Evolutionary conservation across 2,113 vertebrate species (phyloP), one percentile per base, ranked within the genome.

Genomic region (Neolamprologus longior): DNA sequence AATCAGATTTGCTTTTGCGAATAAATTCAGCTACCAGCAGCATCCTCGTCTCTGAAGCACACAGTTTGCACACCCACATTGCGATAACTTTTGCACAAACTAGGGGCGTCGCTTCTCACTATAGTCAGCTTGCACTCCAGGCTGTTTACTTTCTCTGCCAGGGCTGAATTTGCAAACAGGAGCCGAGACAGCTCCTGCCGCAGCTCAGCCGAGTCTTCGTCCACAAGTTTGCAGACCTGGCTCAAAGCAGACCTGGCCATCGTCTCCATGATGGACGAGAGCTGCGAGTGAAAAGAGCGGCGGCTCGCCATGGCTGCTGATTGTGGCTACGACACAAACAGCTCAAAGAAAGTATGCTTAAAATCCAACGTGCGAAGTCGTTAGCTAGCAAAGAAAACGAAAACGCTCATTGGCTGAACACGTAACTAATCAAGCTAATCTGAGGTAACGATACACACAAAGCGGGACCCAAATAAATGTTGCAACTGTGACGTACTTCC

Each of bases 191-290:
- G 26, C 24, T 96, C 94, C 21, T 80, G 14, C 6, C 90, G 92
- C 15, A 95, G 91, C 83, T 88, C 89, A 5, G 81, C 58, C 17
- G 94, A 85, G 57, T 96, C 95, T 19, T 94, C 88, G 3, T 96
- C 95, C 53, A 96, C 94, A 61, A 96, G 87, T 40, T 92, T 87
- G 83, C 91, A 95, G 50, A 96, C 88, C 81, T 95, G 92, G 28
- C 55, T 66, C 42, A 96, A 87, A 24, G 90, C 92, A 54, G 93
- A 93, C 63, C 86, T 85, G 37, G 93, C 92, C 94, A 96, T 91
- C 17, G 91, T 88, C 83, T 96, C 95, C 94, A 96, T 94, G 45
- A 96, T 91, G 89, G 94, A 93, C 78, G 94, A 90, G 19, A 96
- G 92, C 88, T 95, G 94, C 0, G 91, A 87, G 76, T 95, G 94